These are phyloP conservation scores for Tetrax tetrax DNA, from an alignment of 2,113 vertebrate genomes.

Conservation along the genomic window DNA sequence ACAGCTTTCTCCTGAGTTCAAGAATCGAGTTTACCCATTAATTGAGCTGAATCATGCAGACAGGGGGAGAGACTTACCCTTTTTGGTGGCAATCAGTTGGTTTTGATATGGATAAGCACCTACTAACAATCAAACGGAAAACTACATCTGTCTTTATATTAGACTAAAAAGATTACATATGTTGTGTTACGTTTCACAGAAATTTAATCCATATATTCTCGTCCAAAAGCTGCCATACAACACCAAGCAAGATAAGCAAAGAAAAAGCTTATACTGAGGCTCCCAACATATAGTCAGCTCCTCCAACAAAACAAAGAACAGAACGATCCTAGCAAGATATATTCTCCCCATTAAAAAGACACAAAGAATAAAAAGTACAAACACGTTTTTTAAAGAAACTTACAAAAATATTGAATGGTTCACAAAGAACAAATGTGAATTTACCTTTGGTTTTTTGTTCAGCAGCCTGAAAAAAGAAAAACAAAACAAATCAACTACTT, in stretches of 20 bases:
- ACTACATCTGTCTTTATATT: background rate
- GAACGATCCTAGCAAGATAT: background rate
- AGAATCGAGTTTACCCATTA: background rate
- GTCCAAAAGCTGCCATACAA: background rate
- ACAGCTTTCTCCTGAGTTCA: background rate
- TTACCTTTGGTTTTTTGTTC: conserved; percentile 99
- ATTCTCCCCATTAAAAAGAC: background rate
- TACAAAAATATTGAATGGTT: background rate
- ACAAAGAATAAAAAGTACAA: background rate
- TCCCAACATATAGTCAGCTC: background rate
- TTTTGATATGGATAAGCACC: background rate
- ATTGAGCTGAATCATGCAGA: background rate
- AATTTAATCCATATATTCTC: background rate
- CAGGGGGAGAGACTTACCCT: background rate
- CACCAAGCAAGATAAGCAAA: background rate
- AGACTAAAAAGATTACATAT: background rate
- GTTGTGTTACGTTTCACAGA: background rate
- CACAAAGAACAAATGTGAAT: conserved; percentile 31
- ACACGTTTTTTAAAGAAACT: background rate
- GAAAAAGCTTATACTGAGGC: background rate
- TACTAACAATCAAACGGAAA: background rate
- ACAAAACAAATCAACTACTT: conserved; percentile 40
- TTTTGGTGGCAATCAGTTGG: background rate
- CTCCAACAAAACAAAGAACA: background rate
- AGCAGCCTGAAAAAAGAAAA: conserved; percentile 83